These are phyloP conservation scores for Prochilodus magdalenae DNA, from an alignment of 2,113 vertebrate genomes.

Conservation along the genomic window DNA sequence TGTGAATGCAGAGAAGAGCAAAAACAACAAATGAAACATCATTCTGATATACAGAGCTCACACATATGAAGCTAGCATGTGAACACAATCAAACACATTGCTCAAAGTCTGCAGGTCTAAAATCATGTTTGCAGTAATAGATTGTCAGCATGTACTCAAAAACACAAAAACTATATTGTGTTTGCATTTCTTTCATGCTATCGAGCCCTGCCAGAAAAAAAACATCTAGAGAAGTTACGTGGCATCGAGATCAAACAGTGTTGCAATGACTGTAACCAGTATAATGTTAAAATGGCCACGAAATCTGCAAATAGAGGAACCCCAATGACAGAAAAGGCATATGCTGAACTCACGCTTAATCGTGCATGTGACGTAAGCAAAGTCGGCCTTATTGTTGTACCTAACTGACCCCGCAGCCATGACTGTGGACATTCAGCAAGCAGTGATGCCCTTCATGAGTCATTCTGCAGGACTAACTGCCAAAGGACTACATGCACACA, in stretches of 20 bases:
- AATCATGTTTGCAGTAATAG: slow-evolving; percentile 56
- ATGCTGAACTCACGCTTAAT: not conserved
- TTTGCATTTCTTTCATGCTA: slow-evolving; percentile 43
- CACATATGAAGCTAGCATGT: not conserved
- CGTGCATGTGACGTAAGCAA: too few relatives aligned
- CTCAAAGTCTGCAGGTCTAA: slow-evolving; percentile 38
- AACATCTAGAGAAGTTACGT: slow-evolving; percentile 36
- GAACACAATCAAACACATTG: slow-evolving; percentile 4
- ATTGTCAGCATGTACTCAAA: slow-evolving; percentile 52
- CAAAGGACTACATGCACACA: too few relatives aligned
- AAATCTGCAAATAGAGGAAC: not conserved
- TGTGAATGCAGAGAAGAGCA: too few relatives aligned
- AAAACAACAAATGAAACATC: too few relatives aligned
- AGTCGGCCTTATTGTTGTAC: too few relatives aligned
- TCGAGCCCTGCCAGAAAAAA: slow-evolving; percentile 39
- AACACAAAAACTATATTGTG: slow-evolving; percentile 49
- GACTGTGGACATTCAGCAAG: too few relatives aligned
- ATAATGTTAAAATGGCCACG: slow-evolving; percentile 9
- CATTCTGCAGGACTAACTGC: too few relatives aligned
- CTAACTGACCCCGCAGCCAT: too few relatives aligned
- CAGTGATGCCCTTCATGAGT: too few relatives aligned
- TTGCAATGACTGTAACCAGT: slow-evolving; percentile 46
- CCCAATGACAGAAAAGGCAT: not conserved
- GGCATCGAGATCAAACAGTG: slow-evolving; percentile 5
- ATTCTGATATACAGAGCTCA: too few relatives aligned